These are phyloP conservation scores for Anthoscopus minutus DNA, from an alignment of 2,113 vertebrate species.

Conservation along the genomic window DNA sequence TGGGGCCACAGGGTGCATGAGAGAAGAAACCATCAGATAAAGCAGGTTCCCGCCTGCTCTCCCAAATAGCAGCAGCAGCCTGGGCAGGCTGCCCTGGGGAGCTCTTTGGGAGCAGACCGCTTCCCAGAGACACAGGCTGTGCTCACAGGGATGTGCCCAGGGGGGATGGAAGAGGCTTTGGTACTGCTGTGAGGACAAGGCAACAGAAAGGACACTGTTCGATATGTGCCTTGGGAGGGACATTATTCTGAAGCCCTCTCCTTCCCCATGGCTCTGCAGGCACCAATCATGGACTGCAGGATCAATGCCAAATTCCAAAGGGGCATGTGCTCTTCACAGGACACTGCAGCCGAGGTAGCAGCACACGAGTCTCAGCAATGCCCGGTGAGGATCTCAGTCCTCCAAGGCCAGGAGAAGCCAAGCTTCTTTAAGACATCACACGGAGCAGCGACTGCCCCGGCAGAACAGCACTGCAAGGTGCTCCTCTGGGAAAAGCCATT, in stretches of 20 bases:
- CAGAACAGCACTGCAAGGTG: not conserved
- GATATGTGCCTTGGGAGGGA: not conserved
- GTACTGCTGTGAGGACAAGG: not conserved
- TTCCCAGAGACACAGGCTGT: not conserved
- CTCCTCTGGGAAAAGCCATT: not conserved
- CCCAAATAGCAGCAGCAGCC: not conserved
- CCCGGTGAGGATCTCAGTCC: not conserved
- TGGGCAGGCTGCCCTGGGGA: not conserved
- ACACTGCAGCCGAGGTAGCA: not conserved
- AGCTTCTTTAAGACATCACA: not conserved
- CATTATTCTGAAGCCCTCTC: not conserved
- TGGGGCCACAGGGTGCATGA: not conserved
- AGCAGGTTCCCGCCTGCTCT: not conserved
- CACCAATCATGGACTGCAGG: not conserved
- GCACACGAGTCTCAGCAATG: accelerated
- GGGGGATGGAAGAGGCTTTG: not conserved
- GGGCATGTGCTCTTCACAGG: not conserved
- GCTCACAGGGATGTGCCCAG: not conserved
- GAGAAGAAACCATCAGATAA: not conserved
- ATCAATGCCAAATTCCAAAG: not conserved
- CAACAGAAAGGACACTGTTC: not conserved
- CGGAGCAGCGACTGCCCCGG: not conserved
- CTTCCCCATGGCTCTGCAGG: not conserved
- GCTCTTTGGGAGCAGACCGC: not conserved
- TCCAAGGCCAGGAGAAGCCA: not conserved